Conservation (phyloP, 2,797 vertebrate species). For the Leptatherina wallacei region DNA sequence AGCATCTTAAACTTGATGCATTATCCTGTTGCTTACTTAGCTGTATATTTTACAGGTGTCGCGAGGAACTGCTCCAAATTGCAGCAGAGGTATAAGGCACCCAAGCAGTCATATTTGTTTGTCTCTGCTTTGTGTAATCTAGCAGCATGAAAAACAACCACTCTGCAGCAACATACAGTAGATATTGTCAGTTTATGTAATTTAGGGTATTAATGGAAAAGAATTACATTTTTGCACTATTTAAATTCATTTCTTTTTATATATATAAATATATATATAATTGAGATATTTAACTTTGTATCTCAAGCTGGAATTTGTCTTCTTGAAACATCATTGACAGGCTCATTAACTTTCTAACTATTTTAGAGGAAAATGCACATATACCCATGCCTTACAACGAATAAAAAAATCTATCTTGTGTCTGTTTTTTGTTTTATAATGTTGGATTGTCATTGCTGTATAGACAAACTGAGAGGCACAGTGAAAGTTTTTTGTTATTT, state of each 20-base stretch:
- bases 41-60: constrained; percentile 53
- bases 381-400: background rate
- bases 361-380: background rate
- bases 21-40: background rate
- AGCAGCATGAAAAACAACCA: constrained; percentile 2
- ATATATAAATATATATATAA: background rate
- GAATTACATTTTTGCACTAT: constrained; percentile 8
- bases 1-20: background rate
- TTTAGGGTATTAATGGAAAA: constrained; percentile 3
- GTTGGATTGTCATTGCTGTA: background rate
- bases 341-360: background rate
- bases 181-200: constrained; percentile 8
- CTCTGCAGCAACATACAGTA: constrained; percentile 1
- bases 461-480: constrained; percentile 20
- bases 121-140: constrained; percentile 16
- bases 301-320: background rate
- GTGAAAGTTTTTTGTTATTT: background rate
- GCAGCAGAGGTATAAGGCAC: constrained; percentile 29
- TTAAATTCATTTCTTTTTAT: background rate
- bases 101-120: background rate
- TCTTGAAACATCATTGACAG: background rate
- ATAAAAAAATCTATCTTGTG: background rate
- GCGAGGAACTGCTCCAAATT: constrained; percentile 23
- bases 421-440: background rate
- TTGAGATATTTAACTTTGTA: background rate